A percentile compares a stretch with the other conserved stretches of the same genome.
phyloP scores from a whole-genome alignment of 1,140 invertebrate species.

The Pogonomyrmex barbatus region DNA sequence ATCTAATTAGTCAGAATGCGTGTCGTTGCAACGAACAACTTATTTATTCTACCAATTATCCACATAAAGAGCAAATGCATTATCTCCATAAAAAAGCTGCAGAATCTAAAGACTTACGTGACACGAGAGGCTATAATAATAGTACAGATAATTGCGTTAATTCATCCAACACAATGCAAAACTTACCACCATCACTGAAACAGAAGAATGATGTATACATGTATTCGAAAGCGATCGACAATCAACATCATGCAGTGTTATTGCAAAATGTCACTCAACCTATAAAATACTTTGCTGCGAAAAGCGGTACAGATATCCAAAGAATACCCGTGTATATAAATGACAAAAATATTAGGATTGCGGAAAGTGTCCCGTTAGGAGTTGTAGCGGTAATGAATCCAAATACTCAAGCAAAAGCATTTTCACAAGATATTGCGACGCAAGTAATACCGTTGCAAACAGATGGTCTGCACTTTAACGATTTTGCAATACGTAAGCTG shows the following conservation, averaged over 20 bases:
- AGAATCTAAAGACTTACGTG: not conserved
- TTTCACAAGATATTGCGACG: not conserved
- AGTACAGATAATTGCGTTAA: constrained; percentile 3
- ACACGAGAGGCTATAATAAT: not conserved
- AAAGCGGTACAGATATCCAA: not conserved
- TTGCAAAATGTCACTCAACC: constrained; percentile 33
- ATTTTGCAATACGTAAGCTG: not conserved
- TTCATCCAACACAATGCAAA: not conserved
- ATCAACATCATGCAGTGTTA: not conserved
- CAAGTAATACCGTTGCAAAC: not conserved
- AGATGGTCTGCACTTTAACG: not conserved
- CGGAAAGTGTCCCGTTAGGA: constrained; percentile 12
- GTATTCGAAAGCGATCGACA: not conserved
- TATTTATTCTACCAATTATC: constrained; percentile 13
- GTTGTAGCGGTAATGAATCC: constrained; percentile 17
- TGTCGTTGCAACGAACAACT: not conserved
- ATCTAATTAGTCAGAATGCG: not conserved
- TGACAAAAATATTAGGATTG: not conserved
- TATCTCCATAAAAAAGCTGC: not conserved
- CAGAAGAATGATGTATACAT: not conserved
- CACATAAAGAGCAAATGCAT: constrained; percentile 16
- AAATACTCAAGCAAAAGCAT: constrained; percentile 3
- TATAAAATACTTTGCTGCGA: constrained; percentile 31
- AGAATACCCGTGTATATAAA: constrained; percentile 33
- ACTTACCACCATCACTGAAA: not conserved